Base-by-base conservation (phyloP, 2,797 vertebrate species). In the Poecilia wingei region DNA sequence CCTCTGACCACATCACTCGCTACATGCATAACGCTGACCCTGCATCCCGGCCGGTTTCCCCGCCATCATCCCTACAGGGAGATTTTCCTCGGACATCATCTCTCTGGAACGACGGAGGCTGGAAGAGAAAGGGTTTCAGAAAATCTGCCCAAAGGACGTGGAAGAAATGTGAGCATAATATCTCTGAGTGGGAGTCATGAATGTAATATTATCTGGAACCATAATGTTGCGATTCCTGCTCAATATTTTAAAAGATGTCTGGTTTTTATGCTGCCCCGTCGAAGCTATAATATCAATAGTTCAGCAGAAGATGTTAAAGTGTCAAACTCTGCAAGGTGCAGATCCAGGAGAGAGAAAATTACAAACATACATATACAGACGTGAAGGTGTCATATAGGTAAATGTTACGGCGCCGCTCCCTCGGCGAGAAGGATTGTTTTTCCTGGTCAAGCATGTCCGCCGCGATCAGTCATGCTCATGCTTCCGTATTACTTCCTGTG, bases 151-250 rank as follows among this genome's bases (percentile, higher is more conserved):
- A 86, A 88, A 93, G 92, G 91, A 87, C 82, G 82, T 31, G 86
- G 88, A 93, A 93, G 92, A 93, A 93, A 93, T 93, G 93, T 93
- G 93, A 90, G 85, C 9, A 84, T 89, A 93, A 94, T 94, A 92
- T 93, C 88, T 79, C 47, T 28, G 89, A 84, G 90, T 76, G 82
- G 88, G 86, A 91, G 90, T 88, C 91, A 82, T 91, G 92, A 92
- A 90, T 90, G 90, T 86, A 88, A 93, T 91, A 93, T 92, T 82
- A 89, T 33, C 72, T 66, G 4, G 74, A 81, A 86, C 71, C 84
- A 53, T 77, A 89, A 86, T n/a, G 86, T 84, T 77, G 84, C 46
- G 55, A 82, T 80, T 81, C 49, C 80, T 85, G 88, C 87, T 92
- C 92, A 89, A 92, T 94, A 93, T 94, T 93, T 94, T 66, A 92